These are phyloP conservation scores for Capreolus pygargus DNA, from an alignment of 2,113 vertebrate genomes.

Conservation along the genomic window DNA sequence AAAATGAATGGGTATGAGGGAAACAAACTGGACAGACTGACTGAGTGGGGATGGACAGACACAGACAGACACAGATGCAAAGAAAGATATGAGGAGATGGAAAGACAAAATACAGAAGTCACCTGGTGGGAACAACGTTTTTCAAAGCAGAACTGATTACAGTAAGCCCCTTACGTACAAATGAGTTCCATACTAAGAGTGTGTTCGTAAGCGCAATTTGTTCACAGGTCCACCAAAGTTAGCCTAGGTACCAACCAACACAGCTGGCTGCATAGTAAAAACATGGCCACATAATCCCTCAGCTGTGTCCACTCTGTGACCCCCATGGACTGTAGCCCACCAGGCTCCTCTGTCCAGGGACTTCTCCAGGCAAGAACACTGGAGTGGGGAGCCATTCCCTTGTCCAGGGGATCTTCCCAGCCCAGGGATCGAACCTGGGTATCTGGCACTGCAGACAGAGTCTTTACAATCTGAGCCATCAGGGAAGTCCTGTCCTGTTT, in stretches of 20 bases:
- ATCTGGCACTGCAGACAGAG: neutral
- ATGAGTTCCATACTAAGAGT: neutral
- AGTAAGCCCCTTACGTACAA: neutral
- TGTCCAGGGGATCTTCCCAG: neutral
- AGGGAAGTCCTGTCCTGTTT: neutral
- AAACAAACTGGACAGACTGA: neutral
- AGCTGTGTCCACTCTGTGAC: neutral
- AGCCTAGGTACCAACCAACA: neutral
- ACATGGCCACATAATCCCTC: neutral
- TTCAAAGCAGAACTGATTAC: slow-evolving; percentile 27
- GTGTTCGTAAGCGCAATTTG: neutral
- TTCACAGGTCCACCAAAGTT: neutral
- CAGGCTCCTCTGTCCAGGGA: neutral
- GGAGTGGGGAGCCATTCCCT: neutral
- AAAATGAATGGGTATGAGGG: neutral
- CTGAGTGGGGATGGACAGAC: neutral
- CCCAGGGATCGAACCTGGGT: neutral
- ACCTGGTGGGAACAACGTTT: neutral
- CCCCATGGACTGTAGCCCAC: neutral
- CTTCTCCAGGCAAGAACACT: neutral
- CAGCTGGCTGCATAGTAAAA: neutral
- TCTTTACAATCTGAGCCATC: neutral
- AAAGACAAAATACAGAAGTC: neutral
- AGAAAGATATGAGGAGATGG: neutral
- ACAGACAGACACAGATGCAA: neutral